Base-by-base conservation (phyloP, 2,888 invertebrate species). In the Drosophila borealis region DNA sequence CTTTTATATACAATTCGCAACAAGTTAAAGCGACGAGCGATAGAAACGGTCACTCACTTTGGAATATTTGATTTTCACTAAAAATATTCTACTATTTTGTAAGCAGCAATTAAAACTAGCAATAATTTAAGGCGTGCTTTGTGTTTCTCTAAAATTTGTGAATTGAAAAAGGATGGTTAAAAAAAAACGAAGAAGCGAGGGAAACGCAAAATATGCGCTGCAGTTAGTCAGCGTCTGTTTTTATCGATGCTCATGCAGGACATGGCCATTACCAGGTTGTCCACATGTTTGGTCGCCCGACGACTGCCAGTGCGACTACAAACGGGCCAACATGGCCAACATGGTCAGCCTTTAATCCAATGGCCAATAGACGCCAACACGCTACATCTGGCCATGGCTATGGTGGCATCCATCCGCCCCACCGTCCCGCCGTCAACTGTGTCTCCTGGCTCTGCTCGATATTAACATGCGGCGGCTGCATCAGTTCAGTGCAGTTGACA, bases 261-360 rank as follows among this genome's bases (percentile, higher is more conserved):
- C 74, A 59, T 63, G 70, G 68, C 68, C 78, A 69, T 73, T 71
- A 71, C 60, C 74, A 71, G 77, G 74, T 71, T 70, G 74, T 76
- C 71, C 77, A 61, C 77, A 74, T 70, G 60, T 54, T 61, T 51
- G 64, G 64, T 29, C 36, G 42, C 42, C 41, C 34, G 57, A 44
- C 9, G 14, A 29, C 37, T 44, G 70, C 21, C 17, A 10, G 51
- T 14, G 41, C 41, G 5, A n/a, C 21, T 17, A 37, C 37, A 36
- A 46, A 55, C 34, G 36, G n/a, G n/a, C 17, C 17, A 41, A 39
- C 57, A 56, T 61, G 70, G 60, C 66, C 66, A 74, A 83, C 78
- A 71, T 81, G 85, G 78, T 70, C 73, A 57, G 81, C 44, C 70
- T 71, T 81, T 82, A 82, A 82, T 82, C 88, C 85, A 78, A 76